Evolutionary conservation across 2,797 vertebrate species (phyloP), one percentile per base, ranked within the genome.

Genomic region (Pempheris klunzingeri): DNA sequence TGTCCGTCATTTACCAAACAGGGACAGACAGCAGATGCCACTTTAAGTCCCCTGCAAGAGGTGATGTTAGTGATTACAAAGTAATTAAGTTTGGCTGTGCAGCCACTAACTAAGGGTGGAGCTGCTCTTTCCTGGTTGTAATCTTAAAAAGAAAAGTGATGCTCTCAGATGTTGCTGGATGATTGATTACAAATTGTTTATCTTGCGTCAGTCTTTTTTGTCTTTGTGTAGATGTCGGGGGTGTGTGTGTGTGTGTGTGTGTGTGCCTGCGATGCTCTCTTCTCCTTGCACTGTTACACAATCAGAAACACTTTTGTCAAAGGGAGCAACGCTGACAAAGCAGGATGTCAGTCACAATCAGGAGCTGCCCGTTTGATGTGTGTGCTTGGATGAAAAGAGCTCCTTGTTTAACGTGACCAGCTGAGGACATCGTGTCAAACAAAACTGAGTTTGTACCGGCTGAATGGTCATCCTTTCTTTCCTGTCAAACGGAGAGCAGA

Each of bases 311-410:
- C 44, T 63, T 13, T 55, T 55, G 53, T 74, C n/a, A 0, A 69
- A 39, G 61, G 52, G 60, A 64, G 63, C 62, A 44, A 66, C n/a
- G 71, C 85, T 90, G 81, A 89, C 77, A 53, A 83, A 83, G 86
- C 78, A 64, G 67, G 39, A 70, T 62, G 89, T 86, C 88, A 57
- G 61, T 73, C 58, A 57, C 69, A 64, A 74, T 81, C 71, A 74
- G 26, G 30, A 53, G 52, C 66, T 52, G 67, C 32, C 44, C 20
- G 49, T 73, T 62, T 73, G 73, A 88, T 38, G 7, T 52, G 64
- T 39, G 58, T 22, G 75, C 61, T 74, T 7, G 24, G 22, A 59
- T 71, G 28, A 71, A 60, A 79, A 65, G 44, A 62, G 64, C 15
- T 64, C 15, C 58, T 36, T 57, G 47, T 80, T 78, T 60, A 50